Conservation (phyloP, 2,888 invertebrate species). For the Eurytoma californica region DNA sequence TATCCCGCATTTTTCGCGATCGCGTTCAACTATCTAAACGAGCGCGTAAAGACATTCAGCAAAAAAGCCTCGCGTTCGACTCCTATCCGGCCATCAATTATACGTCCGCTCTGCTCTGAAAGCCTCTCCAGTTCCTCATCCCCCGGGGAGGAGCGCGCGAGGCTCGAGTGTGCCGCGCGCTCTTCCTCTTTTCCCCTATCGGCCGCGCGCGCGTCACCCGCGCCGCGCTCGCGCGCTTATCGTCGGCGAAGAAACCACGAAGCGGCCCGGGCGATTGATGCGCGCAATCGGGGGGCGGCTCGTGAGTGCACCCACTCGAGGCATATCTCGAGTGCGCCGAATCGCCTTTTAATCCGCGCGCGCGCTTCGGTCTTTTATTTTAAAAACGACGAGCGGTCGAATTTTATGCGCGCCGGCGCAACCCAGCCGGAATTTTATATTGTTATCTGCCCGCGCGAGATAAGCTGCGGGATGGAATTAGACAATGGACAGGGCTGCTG, state of each 20-base stretch:
- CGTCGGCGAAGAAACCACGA: neutral
- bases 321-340: conserved; percentile 24
- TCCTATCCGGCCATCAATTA: conserved; percentile 27
- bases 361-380: conserved; percentile 7
- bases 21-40: neutral
- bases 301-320: conserved; percentile 25
- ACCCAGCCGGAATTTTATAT: neutral
- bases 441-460: neutral
- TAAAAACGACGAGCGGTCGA: neutral
- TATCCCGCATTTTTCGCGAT: neutral
- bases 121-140: conserved; percentile 22
- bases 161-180: neutral
- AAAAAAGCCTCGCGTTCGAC: neutral
- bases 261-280: too few species aligned
- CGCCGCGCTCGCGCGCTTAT: neutral
- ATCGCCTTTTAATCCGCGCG: conserved; percentile 17
- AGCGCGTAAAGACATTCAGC: neutral
- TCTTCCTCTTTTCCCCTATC: neutral
- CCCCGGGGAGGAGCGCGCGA: neutral
- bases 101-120: neutral
- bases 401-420: neutral
- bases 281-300: neutral
- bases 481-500: neutral
- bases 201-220: neutral
- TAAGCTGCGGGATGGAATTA: neutral